Percentiles rank a stretch among this genome's conserved stretches.
Conservation (phyloP, 2,797 vertebrate species). For the Sebastes vulpes region DNA sequence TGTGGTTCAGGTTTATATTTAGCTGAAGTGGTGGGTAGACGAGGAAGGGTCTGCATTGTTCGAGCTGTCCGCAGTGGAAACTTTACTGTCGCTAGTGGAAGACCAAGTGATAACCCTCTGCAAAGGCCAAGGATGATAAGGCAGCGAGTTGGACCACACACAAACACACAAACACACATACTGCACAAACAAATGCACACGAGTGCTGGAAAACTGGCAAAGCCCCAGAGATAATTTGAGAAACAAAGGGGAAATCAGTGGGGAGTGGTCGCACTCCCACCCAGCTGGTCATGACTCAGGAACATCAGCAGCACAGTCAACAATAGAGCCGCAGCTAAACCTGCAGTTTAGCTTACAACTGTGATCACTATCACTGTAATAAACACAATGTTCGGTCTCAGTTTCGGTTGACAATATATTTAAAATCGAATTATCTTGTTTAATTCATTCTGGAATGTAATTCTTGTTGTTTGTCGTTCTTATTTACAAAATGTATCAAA, state of each 20-base stretch:
- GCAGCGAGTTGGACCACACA: conserved; percentile 35
- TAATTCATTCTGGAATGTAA: not conserved
- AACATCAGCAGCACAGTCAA: conserved; percentile 3
- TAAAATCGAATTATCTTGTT: not conserved
- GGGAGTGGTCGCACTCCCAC: conserved; percentile 46
- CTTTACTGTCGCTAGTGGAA: conserved; percentile 53
- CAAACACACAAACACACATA: not conserved
- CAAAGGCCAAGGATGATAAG: conserved; percentile 59
- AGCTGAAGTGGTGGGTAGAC: conserved; percentile 50
- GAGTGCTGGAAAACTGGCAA: conserved; percentile 57
- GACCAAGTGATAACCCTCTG: conserved; percentile 67
- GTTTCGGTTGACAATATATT: not conserved
- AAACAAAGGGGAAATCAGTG: conserved; percentile 44
- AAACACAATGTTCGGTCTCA: not conserved
- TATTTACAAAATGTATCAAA: not conserved
- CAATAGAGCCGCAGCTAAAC: not conserved
- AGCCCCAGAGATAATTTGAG: conserved; percentile 33
- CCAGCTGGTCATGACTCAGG: not conserved
- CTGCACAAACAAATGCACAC: not conserved
- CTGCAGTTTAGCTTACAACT: too few species aligned
- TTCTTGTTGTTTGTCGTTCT: not conserved
- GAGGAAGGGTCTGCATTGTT: conserved; percentile 70
- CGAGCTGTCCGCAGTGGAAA: conserved; percentile 73
- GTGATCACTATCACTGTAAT: not conserved
- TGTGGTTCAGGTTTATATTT: conserved; percentile 66